Evolutionary conservation across 2,888 invertebrate genomes (phyloP), one percentile per base, ranked within the genome.

Genomic region (Nemotelus nigrinus): DNA sequence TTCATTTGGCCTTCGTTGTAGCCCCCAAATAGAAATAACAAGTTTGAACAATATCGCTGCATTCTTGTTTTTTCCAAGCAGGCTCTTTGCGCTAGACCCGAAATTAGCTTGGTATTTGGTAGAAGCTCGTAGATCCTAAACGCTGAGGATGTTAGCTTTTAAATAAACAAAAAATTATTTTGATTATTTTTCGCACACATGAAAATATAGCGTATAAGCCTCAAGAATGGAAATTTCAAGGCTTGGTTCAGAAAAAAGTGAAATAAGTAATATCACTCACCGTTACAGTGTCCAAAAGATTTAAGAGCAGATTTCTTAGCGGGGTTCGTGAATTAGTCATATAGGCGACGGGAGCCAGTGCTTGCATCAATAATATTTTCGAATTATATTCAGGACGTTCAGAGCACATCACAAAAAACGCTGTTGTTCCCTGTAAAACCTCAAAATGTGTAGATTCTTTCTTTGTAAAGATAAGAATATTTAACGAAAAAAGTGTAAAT

Each of bases 11-110:
- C 82, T 1, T 83, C 82, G 81, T 87, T 84, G 77, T 83, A 87
- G 4, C 89, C 89, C 76, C 83, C 84, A 1, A 91, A 77, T 2
- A 91, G 81, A 82, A 90, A 90, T 2, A 90, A 81, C 2, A 91
- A 83, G 82, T 91, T 91, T 71, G 87, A 87, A 85, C 93, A 93
- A 1, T 92, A 76, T 0, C 85, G 88, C 79, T 88, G 90, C 77
- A 88, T 88, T 7, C 85, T 50, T 0, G 87, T 87, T 53, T 88
- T 87, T 79, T 89, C 89, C 58, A 85, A 84, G 81, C 92, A 92
- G 0, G 88, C 53, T 0, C 85, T 63, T 78, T 88, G 83, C 1
- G 89, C 89, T 10, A 88, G 86, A 0, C 86, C 85, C 2, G 85
- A 85, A 82, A 88, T 83, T 5, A 91, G 84, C 0, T 82, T 83